Evolutionary conservation across 1,140 invertebrate genomes (phyloP).

Genomic region (Hetaerina americana): DNA sequence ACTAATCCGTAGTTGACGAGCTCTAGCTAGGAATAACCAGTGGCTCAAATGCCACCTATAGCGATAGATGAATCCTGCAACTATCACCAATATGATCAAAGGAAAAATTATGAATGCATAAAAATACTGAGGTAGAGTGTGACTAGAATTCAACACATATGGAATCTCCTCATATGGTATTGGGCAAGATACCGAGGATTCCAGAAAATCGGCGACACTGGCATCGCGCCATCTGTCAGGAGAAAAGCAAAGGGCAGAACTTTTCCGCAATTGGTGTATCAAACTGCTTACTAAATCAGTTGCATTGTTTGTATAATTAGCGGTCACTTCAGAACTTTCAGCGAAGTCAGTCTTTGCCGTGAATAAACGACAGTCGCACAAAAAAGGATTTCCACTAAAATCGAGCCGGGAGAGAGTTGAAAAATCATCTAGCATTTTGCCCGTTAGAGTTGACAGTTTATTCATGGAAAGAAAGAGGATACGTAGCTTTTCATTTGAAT

Average conservation of each 20-base stretch:
- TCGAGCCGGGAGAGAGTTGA: conserved; percentile 30
- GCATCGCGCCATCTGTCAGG: conserved; percentile 30
- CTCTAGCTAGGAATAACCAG: conserved; percentile 36
- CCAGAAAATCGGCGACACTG: conserved; percentile 27
- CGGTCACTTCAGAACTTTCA: conserved; percentile 24
- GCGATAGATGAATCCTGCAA: conserved; percentile 21
- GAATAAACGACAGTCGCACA: conserved; percentile 37
- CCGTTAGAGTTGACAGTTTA: conserved; percentile 35
- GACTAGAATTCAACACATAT: not conserved
- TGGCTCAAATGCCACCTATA: conserved; percentile 36
- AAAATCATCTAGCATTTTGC: conserved; percentile 40
- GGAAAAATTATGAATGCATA: conserved; percentile 23
- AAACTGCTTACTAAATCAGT: conserved; percentile 22
- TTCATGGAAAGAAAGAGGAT: conserved; percentile 33
- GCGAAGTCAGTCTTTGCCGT: conserved; percentile 15
- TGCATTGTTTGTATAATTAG: not conserved
- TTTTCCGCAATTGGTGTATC: conserved; percentile 21
- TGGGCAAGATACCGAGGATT: not conserved
- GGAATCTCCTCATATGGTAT: not conserved
- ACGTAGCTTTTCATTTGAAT: conserved; percentile 26
- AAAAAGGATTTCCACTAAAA: conserved; percentile 35
- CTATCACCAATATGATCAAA: conserved; percentile 19
- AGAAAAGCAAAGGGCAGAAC: conserved; percentile 27
- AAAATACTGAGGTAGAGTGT: not conserved
- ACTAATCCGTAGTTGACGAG: conserved; percentile 24